These are phyloP conservation scores for Junco hyemalis DNA, from an alignment of 2,113 vertebrate species.

Conservation along the genomic window DNA sequence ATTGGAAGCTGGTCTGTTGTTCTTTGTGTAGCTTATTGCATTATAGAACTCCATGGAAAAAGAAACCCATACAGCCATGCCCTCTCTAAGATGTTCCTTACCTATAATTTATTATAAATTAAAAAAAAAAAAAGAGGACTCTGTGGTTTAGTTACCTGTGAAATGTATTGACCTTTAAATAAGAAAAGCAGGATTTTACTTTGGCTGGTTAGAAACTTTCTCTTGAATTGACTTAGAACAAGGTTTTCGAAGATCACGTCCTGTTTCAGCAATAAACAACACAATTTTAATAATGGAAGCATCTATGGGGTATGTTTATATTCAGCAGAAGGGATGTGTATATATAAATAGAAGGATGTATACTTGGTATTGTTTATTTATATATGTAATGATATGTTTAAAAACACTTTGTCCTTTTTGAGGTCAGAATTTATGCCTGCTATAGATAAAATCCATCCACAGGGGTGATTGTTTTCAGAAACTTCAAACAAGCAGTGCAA, in stretches of 20 bases:
- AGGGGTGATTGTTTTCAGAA: background rate
- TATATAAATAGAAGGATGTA: background rate
- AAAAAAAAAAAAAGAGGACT: background rate
- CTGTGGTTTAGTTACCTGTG: background rate
- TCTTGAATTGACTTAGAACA: background rate
- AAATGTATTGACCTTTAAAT: background rate
- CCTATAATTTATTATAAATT: background rate
- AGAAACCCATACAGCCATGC: background rate
- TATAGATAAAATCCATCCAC: background rate
- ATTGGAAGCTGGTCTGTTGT: background rate
- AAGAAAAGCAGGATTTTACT: background rate
- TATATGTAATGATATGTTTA: background rate
- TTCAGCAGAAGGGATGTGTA: background rate
- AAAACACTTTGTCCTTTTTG: background rate
- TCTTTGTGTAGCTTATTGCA: background rate
- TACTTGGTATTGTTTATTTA: background rate
- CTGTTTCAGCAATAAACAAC: background rate
- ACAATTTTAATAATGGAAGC: background rate
- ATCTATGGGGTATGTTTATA: background rate
- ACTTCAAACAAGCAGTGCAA: background rate
- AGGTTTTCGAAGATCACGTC: background rate
- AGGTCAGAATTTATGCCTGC: background rate
- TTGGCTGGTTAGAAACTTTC: background rate
- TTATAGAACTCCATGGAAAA: background rate
- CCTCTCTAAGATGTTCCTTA: background rate